Evolutionary conservation across 1,140 invertebrate species (phyloP), one percentile per base, ranked within the genome.

Genomic region (Zaprionus gabonicus): DNA sequence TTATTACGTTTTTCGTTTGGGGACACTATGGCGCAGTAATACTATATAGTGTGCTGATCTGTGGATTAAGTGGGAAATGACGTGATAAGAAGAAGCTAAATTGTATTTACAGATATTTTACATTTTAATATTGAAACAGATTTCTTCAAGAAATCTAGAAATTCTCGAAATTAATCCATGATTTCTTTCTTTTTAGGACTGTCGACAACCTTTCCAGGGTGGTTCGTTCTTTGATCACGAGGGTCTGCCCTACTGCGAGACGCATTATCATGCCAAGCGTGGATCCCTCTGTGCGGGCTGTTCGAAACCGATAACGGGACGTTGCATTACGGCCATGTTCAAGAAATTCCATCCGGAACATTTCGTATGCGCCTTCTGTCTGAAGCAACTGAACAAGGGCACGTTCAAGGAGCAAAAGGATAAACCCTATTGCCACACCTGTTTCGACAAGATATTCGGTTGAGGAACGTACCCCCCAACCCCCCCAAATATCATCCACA

Each of bases 241-340:
- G 92, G 98, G 98, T 25, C 95, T 97, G 74, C 98, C 99, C 0
- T 99, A 99, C 92, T 99, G 99, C 93, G 98, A 99, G 93, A 99
- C 98, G 3, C 99, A 99, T 93, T 99, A 99, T 93, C 98, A 99
- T 93, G 97, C 97, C 67, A 98, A 99, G 93, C 94, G 98, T 31
- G 99, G 99, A 28, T 99, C 98, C 0, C 94, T 99, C 1, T 99
- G 99, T 93, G 98, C 98, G 76, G 98, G 98, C 56, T 99, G 99
- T 92, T 98, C 99, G 92, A 99, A 99, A 92, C 98, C 99, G 13
- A 99, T 99, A 91, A 97, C 97, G 71, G 97, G 99, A 66, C 97
- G 98, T 15, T 99, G 99, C 93, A 99, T 99, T 92, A 99, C 98
- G 3, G 99, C 99, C 63, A 99, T 99, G 98, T 99, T 98, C 93